phyloP scores from a whole-genome alignment of 1,140 invertebrate genomes.

The Lasioglossum albipes region DNA sequence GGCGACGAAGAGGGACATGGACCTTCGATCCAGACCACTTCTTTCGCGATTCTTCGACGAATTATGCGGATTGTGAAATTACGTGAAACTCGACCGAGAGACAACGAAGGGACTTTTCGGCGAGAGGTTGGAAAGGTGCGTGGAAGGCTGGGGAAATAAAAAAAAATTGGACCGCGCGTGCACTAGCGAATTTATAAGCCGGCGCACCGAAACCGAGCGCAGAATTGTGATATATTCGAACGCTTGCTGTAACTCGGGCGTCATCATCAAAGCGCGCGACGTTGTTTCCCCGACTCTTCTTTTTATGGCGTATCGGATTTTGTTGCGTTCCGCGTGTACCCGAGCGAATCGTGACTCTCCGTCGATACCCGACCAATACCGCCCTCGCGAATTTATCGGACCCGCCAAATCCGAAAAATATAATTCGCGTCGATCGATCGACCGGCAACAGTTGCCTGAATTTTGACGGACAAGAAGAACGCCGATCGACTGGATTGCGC shows the following conservation, averaged over 20 bases:
- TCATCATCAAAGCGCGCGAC: slow-evolving; percentile 31
- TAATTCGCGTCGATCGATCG: neutral
- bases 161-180: neutral
- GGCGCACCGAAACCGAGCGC: slow-evolving; percentile 36
- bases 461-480: too few species aligned
- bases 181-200: slow-evolving; percentile 44
- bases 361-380: neutral
- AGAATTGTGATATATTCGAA: slow-evolving; percentile 58
- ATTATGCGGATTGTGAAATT: slow-evolving; percentile 48
- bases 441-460: too few species aligned
- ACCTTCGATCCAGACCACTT: neutral
- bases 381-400: neutral
- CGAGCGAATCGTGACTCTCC: neutral
- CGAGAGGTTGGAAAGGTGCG: neutral
- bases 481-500: too few species aligned
- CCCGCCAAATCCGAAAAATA: neutral
- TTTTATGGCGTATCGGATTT: slow-evolving; percentile 7
- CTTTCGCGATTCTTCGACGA: slow-evolving; percentile 26
- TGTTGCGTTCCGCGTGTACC: slow-evolving; percentile 2
- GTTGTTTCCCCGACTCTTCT: neutral
- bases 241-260: slow-evolving; percentile 30
- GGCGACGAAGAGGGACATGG: neutral
- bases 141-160: too few species aligned
- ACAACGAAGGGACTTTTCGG: too few species aligned
- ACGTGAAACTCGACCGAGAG: slow-evolving; percentile 26